phyloP scores from a whole-genome alignment of 2,113 vertebrate species.

The Malurus elegans region DNA sequence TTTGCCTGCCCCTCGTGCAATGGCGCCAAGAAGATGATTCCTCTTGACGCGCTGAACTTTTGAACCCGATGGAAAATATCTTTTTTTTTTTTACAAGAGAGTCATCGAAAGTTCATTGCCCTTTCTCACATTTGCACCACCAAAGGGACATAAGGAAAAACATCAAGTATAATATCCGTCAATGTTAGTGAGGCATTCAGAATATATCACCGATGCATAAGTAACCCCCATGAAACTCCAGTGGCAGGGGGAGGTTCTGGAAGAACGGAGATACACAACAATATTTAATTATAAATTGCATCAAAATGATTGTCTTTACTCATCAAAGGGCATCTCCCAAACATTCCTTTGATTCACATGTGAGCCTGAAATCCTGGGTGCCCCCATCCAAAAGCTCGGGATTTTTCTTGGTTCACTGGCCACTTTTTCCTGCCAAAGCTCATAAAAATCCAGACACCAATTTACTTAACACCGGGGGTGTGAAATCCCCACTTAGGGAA shows the following conservation, averaged over 20 bases:
- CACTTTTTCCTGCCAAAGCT: conserved; percentile 62
- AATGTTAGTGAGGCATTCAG: conserved; percentile 46
- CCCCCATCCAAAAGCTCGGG: not conserved
- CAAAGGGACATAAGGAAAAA: conserved; percentile 70
- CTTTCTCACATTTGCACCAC: conserved; percentile 71
- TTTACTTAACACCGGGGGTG: conserved; percentile 62
- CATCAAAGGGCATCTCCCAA: conserved; percentile 8
- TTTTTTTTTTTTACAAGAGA: conserved; percentile 50
- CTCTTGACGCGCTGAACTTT: conserved; percentile 69
- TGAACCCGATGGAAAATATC: conserved; percentile 45
- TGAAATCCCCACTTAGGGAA: conserved; percentile 60
- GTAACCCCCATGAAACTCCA: conserved; percentile 28
- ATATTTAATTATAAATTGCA: conserved; percentile 50
- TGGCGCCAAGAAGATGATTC: conserved; percentile 51
- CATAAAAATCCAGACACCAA: conserved; percentile 63
- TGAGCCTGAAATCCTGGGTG: not conserved
- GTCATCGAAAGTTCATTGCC: conserved; percentile 73
- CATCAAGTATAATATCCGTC: conserved; percentile 74
- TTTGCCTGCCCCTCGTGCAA: not conserved
- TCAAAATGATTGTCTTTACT: not conserved
- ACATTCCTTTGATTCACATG: conserved; percentile 1
- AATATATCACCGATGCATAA: conserved; percentile 50
- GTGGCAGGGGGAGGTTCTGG: conserved; percentile 18
- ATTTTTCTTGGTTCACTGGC: conserved; percentile 59
- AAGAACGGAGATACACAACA: not conserved